These are phyloP conservation scores for Mercenaria mercenaria DNA, from an alignment of 1,140 invertebrate species.

Conservation along the genomic window DNA sequence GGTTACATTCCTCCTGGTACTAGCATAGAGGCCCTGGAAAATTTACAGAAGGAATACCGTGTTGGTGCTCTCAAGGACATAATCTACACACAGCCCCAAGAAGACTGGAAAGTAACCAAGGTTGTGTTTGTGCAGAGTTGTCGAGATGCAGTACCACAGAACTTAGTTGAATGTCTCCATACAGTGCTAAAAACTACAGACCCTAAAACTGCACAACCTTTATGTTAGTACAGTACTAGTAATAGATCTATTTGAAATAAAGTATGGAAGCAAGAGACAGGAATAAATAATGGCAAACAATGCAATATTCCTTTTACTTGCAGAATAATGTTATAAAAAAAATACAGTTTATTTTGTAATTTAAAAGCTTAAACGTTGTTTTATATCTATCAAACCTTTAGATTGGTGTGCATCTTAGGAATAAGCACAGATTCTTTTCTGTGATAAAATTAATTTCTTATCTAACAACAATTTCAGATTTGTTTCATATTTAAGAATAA, in stretches of 20 bases:
- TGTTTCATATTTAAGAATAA: neutral
- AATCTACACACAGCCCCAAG: neutral
- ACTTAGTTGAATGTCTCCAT: constrained; percentile 39
- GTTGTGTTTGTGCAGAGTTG: constrained; percentile 39
- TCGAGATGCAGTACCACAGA: neutral
- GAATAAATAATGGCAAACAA: neutral
- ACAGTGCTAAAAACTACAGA: constrained; percentile 3
- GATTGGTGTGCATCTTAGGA: neutral
- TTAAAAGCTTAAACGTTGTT: neutral
- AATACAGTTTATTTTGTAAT: neutral
- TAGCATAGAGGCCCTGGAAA: neutral
- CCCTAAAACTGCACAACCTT: neutral
- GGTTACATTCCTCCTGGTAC: constrained; percentile 27
- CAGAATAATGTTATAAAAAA: neutral
- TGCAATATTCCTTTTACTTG: neutral
- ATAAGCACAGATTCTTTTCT: no score
- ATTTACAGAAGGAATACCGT: constrained; percentile 10
- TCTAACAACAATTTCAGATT: neutral
- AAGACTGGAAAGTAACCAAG: constrained; percentile 23
- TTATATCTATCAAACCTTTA: neutral
- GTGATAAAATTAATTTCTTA: no score
- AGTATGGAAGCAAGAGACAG: neutral
- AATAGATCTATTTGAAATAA: neutral
- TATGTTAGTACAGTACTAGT: neutral
- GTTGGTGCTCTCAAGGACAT: neutral